Conservation (phyloP, 2,797 vertebrate species). For the Eulemur coronatus region DNA sequence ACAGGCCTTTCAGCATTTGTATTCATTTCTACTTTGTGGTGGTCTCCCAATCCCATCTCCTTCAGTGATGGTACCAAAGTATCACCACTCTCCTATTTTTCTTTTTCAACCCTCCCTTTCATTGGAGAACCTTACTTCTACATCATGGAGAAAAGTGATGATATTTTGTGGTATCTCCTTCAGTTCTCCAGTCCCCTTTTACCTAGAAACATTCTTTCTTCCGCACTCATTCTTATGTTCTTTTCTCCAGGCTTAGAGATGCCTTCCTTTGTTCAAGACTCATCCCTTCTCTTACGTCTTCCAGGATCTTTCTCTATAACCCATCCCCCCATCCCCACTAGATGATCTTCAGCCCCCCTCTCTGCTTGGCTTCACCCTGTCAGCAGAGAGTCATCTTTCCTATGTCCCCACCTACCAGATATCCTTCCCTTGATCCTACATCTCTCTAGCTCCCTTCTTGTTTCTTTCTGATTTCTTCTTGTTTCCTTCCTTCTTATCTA, state of each 20-base stretch:
- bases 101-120: neutral
- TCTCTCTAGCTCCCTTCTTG: neutral
- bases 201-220: neutral
- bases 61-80: neutral
- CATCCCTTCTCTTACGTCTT: neutral
- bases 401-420: neutral
- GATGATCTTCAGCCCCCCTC: neutral
- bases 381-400: neutral
- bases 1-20: neutral
- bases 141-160: neutral
- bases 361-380: neutral
- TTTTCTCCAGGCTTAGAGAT: neutral
- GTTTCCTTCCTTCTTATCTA: neutral
- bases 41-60: neutral
- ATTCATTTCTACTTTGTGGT: neutral
- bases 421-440: neutral
- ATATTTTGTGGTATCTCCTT: neutral
- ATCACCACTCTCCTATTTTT: neutral
- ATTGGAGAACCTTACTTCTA: neutral
- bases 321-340: accelerated
- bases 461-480: neutral
- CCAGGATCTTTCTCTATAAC: neutral
- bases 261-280: neutral
- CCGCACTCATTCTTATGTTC: neutral
- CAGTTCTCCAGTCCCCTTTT: neutral